A percentile compares a stretch with the other conserved stretches of the same genome.
Evolutionary conservation across 1,140 invertebrate genomes (phyloP).

Genomic region (Drosophila eugracilis): DNA sequence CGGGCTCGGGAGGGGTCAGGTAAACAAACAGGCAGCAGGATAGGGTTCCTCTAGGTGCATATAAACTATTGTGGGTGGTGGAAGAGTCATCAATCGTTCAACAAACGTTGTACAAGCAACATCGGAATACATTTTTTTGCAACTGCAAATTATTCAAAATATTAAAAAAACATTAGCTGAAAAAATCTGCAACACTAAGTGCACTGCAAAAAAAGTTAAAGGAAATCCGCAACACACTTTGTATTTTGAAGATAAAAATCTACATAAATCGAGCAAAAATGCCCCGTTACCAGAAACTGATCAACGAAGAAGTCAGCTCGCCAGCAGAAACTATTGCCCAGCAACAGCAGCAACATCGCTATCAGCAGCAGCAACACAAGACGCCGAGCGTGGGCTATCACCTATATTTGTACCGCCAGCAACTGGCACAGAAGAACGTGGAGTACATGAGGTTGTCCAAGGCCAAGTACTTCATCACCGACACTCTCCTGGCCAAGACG

Average conservation of each 20-base stretch:
- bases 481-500: slow-evolving; percentile 64
- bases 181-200: background rate
- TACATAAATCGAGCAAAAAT: slow-evolving; percentile 15
- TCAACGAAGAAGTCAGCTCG: slow-evolving; percentile 33
- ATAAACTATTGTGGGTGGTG: slow-evolving; percentile 30
- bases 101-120: slow-evolving; percentile 40
- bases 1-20: background rate
- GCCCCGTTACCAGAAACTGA: slow-evolving; percentile 55
- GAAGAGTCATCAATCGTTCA: slow-evolving; percentile 51
- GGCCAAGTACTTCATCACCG: slow-evolving; percentile 75
- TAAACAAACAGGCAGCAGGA: slow-evolving; percentile 12
- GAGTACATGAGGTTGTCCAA: slow-evolving; percentile 70
- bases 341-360: slow-evolving; percentile 17
- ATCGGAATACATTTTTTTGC: slow-evolving; percentile 25
- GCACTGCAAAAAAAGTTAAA: background rate
- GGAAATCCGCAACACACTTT: background rate
- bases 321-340: slow-evolving; percentile 1
- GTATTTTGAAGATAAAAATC: background rate
- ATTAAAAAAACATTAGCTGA: slow-evolving; percentile 17
- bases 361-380: slow-evolving; percentile 18
- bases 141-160: slow-evolving; percentile 12
- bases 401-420: slow-evolving; percentile 67
- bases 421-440: slow-evolving; percentile 62
- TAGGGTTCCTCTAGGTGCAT: slow-evolving; percentile 1
- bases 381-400: slow-evolving; percentile 63